phyloP scores from a whole-genome alignment of 2,888 invertebrate species.

The Cantharis lateralis region DNA sequence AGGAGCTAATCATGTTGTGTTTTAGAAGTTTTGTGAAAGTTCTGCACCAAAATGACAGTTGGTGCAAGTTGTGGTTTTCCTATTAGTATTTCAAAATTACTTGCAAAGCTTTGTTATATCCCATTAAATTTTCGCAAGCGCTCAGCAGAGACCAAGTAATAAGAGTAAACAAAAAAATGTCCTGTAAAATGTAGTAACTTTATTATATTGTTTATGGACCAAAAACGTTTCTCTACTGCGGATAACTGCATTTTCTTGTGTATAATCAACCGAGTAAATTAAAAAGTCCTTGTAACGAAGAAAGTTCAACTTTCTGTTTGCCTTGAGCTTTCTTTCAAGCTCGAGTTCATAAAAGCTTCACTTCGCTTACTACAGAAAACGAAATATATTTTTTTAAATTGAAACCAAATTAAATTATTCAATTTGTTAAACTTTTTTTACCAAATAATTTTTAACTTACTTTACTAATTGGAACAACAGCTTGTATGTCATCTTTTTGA shows the following conservation, averaged over 20 bases:
- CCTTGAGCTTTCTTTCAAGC: slow-evolving; percentile 9
- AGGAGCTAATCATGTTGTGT: slow-evolving; percentile 24
- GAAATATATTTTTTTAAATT: background rate
- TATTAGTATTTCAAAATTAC: slow-evolving; percentile 18
- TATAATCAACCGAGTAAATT: slow-evolving; percentile 10
- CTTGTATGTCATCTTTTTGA: slow-evolving; percentile 92
- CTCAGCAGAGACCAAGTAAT: background rate
- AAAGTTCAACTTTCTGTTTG: background rate
- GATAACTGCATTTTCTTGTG: background rate
- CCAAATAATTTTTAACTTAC: slow-evolving; percentile 56
- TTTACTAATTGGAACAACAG: slow-evolving; percentile 92
- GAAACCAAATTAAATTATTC: background rate
- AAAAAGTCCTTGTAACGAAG: slow-evolving; percentile 14
- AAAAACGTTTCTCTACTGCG: background rate
- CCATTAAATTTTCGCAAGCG: background rate
- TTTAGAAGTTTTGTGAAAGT: slow-evolving; percentile 20
- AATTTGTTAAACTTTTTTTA: background rate
- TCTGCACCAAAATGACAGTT: slow-evolving; percentile 10
- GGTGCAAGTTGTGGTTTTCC: slow-evolving; percentile 21
- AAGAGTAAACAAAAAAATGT: background rate
- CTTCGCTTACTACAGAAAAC: background rate
- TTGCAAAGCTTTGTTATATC: slow-evolving; percentile 8
- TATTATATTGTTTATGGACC: background rate
- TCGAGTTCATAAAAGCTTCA: slow-evolving; percentile 15
- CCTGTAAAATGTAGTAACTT: background rate